A percentile compares a stretch with the other conserved stretches of the same genome.
phyloP scores from a whole-genome alignment of 2,888 invertebrate genomes.

The Strigamia crassipes region DNA sequence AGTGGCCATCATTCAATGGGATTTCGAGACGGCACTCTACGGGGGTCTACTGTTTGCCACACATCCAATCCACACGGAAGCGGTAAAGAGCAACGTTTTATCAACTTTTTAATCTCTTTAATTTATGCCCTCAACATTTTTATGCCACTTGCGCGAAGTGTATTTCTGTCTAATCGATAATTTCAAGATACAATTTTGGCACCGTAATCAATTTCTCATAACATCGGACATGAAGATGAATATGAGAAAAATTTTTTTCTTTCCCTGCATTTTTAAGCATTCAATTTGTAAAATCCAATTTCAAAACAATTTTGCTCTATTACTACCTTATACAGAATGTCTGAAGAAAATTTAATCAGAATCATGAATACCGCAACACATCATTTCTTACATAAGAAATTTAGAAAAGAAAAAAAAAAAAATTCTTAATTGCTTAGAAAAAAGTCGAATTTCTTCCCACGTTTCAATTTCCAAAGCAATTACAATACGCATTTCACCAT shows the following conservation, averaged over 20 bases:
- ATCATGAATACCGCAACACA: not conserved
- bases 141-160: no score
- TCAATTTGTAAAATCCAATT: not conserved
- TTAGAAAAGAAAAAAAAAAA: not conserved
- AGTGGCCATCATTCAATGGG: constrained; percentile 63
- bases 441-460: not conserved
- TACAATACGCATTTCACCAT: no score
- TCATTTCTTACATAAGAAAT: not conserved
- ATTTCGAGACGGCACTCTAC: constrained; percentile 70
- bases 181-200: no score
- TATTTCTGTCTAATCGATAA: no score
- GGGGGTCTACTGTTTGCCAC: constrained; percentile 73
- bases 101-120: not conserved
- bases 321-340: not conserved
- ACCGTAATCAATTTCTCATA: no score
- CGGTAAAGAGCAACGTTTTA: constrained; percentile 66
- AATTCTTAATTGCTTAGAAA: not conserved
- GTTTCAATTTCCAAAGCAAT: no score
- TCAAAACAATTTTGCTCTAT: not conserved
- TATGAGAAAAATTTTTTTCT: no score
- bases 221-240: no score
- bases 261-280: no score
- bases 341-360: not conserved
- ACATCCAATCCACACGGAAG: constrained; percentile 88
- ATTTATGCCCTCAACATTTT: not conserved